These are phyloP conservation scores for Brienomyrus brachyistius DNA, from an alignment of 2,113 vertebrate genomes.

Conservation along the genomic window DNA sequence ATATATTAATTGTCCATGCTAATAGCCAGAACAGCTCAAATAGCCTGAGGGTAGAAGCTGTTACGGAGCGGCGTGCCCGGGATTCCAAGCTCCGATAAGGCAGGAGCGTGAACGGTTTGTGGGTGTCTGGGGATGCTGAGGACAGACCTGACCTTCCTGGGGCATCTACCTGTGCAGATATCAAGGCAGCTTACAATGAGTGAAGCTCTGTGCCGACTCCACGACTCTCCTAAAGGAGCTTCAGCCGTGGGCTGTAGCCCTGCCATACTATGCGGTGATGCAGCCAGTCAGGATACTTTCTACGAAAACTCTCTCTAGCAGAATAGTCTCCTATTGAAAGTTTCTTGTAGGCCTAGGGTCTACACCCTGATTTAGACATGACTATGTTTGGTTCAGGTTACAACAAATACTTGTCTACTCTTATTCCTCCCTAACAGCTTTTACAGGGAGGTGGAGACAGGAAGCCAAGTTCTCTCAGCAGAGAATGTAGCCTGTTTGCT, in stretches of 20 bases:
- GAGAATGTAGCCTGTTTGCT: neutral
- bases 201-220: neutral
- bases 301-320: neutral
- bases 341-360: neutral
- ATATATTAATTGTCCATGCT: neutral
- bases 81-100: neutral
- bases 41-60: neutral
- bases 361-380: neutral
- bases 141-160: neutral
- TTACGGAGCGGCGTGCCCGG: neutral
- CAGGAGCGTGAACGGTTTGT: neutral
- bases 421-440: neutral
- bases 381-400: neutral
- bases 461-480: neutral
- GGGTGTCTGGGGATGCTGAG: neutral
- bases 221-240: neutral
- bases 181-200: neutral
- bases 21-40: neutral
- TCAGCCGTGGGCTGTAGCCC: neutral
- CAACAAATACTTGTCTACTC: neutral
- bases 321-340: neutral
- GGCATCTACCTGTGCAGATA: neutral
- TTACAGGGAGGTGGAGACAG: neutral
- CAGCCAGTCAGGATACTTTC: neutral
- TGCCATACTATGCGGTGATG: neutral